These are phyloP conservation scores for Strigamia transsilvanica DNA, from an alignment of 2,888 invertebrate genomes.

Conservation along the genomic window DNA sequence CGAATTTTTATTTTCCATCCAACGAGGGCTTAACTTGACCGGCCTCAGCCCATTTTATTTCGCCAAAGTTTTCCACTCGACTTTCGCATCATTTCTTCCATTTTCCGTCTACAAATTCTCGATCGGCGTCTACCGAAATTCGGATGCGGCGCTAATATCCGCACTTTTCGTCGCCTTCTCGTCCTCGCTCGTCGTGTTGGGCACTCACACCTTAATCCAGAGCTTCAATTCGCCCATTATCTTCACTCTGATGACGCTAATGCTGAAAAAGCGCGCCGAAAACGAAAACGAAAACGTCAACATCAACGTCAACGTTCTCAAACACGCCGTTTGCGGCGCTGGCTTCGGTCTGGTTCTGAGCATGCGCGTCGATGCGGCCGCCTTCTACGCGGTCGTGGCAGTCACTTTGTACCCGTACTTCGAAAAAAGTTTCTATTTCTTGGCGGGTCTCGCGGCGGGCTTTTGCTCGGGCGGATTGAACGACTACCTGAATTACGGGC, in stretches of 20 bases:
- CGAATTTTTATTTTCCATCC: slow-evolving; percentile 33
- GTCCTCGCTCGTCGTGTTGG: slow-evolving; percentile 50
- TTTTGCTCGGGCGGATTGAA: not conserved
- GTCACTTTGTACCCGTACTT: slow-evolving; percentile 32
- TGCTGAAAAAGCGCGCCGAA: not conserved
- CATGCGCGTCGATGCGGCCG: slow-evolving; percentile 28
- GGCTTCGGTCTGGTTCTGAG: slow-evolving; percentile 45
- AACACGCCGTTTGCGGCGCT: slow-evolving; percentile 12
- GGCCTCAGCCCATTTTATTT: slow-evolving; percentile 13
- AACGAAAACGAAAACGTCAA: not conserved
- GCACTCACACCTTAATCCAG: slow-evolving; percentile 51
- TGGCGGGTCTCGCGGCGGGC: not conserved
- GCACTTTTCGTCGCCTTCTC: slow-evolving; percentile 54
- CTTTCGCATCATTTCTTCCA: slow-evolving; percentile 48
- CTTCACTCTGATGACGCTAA: slow-evolving; percentile 43
- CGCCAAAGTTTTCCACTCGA: slow-evolving; percentile 53
- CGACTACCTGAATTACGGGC: not conserved
- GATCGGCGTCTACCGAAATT: slow-evolving; percentile 26
- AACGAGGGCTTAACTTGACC: not conserved
- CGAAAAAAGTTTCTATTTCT: slow-evolving; percentile 9
- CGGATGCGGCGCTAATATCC: slow-evolving; percentile 51
- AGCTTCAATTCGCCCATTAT: slow-evolving; percentile 53
- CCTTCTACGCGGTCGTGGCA: not conserved
- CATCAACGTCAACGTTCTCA: not conserved
- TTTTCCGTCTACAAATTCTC: slow-evolving; percentile 54